Conservation (phyloP, 2,113 vertebrate genomes). For the Opisthocomus hoazin region DNA sequence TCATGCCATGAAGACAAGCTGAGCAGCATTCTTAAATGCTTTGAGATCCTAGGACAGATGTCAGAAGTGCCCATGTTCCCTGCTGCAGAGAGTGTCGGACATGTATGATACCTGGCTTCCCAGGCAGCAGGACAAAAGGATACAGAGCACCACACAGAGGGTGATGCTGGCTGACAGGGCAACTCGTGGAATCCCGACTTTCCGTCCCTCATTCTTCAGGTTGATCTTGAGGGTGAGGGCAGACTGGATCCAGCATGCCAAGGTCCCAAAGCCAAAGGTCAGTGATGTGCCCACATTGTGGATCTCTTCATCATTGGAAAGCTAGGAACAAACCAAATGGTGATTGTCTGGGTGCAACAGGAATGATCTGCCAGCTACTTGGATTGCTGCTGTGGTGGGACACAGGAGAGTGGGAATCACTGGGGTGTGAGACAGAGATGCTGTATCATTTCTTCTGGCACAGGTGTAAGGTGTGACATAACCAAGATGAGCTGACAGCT, state of each 20-base stretch:
- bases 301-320: slow-evolving; percentile 73
- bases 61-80: not conserved
- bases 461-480: not conserved
- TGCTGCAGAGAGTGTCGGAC: not conserved
- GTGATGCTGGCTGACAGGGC: slow-evolving; percentile 82
- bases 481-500: not conserved
- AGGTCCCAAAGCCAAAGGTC: slow-evolving; percentile 84
- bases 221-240: slow-evolving; percentile 85
- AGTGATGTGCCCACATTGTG: slow-evolving; percentile 82
- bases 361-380: not conserved
- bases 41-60: not conserved
- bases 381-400: not conserved
- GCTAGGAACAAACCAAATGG: slow-evolving; percentile 61
- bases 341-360: not conserved
- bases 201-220: slow-evolving; percentile 82
- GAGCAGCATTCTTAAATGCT: not conserved
- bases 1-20: not conserved
- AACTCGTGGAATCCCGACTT: slow-evolving; percentile 75
- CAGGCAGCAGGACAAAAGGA: slow-evolving; percentile 71
- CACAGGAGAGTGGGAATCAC: not conserved
- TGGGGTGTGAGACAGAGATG: not conserved
- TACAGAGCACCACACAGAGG: slow-evolving; percentile 84
- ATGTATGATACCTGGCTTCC: not conserved
- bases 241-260: slow-evolving; percentile 91
- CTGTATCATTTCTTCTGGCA: not conserved